phyloP scores from a whole-genome alignment of 2,113 vertebrate genomes.

The human region DNA sequence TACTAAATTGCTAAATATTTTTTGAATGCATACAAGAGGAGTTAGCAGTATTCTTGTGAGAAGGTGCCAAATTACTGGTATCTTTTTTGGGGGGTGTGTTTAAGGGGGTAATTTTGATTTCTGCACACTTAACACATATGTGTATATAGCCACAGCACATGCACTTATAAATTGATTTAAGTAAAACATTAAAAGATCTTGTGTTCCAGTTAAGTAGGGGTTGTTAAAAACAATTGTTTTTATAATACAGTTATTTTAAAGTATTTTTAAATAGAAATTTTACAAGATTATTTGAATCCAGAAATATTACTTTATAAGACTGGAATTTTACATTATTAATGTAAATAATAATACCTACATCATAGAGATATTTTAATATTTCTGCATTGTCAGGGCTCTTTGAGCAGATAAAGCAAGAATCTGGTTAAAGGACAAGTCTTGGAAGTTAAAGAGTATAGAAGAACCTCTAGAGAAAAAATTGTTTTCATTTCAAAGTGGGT shows the following conservation, averaged over 20 bases:
- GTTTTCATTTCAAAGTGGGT: neutral
- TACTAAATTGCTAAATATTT: slow-evolving; percentile 5
- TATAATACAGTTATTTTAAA: neutral
- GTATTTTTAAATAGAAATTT: neutral
- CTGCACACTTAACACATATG: neutral
- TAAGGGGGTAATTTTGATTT: neutral
- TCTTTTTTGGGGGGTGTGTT: neutral
- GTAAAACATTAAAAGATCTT: neutral
- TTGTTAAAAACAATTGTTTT: neutral
- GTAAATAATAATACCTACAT: neutral
- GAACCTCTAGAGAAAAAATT: neutral
- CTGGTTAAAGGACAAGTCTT: neutral
- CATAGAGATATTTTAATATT: neutral
- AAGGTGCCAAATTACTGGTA: neutral
- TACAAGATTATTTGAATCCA: neutral
- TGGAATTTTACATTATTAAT: neutral
- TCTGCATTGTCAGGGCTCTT: neutral
- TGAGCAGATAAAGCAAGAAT: neutral
- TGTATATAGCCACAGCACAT: neutral
- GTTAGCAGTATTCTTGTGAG: neutral
- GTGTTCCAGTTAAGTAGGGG: neutral
- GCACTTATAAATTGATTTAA: neutral
- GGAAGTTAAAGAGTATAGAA: neutral
- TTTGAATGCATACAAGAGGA: neutral
- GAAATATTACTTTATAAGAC: neutral